Base-by-base conservation (phyloP, 2,797 vertebrate species). In the Siniperca obscura region DNA sequence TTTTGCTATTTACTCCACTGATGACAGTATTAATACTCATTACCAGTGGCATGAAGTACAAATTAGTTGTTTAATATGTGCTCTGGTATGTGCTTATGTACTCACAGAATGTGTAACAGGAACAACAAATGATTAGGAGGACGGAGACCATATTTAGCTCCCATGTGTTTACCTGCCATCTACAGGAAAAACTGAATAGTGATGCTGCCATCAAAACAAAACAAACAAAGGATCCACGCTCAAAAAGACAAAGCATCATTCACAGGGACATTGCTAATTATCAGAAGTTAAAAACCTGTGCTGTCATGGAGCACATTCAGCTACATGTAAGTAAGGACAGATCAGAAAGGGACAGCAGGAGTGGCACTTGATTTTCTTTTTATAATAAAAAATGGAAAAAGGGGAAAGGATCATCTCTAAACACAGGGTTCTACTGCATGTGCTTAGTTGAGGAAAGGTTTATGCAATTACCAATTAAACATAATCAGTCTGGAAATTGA, bases 401-500 rank as follows among this genome's bases (percentile, higher is more conserved):
- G 5, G 13, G 38, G 22, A 66, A 55, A 25, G n/a, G 56, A 70
- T 61, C 16, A 68, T 70, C 30, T 69, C 9, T 21, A 12, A 57
- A 67, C 2, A 50, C 36, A 67, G 36, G n/a, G 3, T 36, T 55
- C 7, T 57, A 3, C 21, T 69, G 61, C 11, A 22, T 38, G 27
- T 61, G 40, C 50, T 55, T 0, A 14, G 34, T 65, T 65, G 59
- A 21, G 70, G 38, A 55, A 52, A 65, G 0, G 9, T 55, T 56
- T 27, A 6, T 53, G 16, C 40, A 60, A 22, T 64, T 55, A 60
- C 30, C 16, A 55, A 25, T 78, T 38, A 71, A 79, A 52, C 25
- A 64, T 74, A 68, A 81, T 74, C 27, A 70, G 3, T 53, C 65
- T 74, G 60, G 59, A 74, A 65, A 76, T 13, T 61, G 36, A 69